A percentile compares a stretch with the other conserved stretches of the same genome.
Evolutionary conservation across 2,797 vertebrate species (phyloP).

Genomic region (Schizopygopsis pylzovi): DNA sequence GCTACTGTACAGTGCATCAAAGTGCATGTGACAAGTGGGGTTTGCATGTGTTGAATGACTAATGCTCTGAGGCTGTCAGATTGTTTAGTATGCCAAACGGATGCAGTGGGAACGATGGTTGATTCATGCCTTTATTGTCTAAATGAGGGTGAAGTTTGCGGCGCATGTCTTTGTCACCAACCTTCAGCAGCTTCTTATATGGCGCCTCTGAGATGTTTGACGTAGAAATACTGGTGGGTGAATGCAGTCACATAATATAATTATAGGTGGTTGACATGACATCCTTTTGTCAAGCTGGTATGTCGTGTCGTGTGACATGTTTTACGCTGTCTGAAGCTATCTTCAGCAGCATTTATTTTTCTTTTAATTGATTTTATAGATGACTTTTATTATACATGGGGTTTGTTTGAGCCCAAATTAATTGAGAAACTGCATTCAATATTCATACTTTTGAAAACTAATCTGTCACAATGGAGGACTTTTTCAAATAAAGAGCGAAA

Average conservation of each 20-base stretch:
- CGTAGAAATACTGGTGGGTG: conserved; percentile 8
- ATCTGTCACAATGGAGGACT: not conserved
- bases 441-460: not conserved
- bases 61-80: conserved; percentile 55
- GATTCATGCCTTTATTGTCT: conserved; percentile 47
- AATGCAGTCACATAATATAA: conserved; percentile 19
- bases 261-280: conserved; percentile 20
- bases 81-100: conserved; percentile 45
- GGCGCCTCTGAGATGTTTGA: conserved; percentile 14
- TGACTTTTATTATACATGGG: not conserved
- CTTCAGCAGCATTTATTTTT: not conserved
- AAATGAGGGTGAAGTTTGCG: conserved; percentile 36
- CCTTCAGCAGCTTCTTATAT: conserved; percentile 19
- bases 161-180: conserved; percentile 27
- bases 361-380: not conserved
- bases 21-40: conserved; percentile 61
- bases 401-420: not conserved
- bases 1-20: conserved; percentile 63
- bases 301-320: not conserved
- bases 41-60: conserved; percentile 67
- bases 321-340: not conserved
- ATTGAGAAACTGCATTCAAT: not conserved
- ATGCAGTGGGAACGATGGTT: conserved; percentile 28
- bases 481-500: not conserved
- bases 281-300: conserved; percentile 8